Evolutionary conservation across 2,888 invertebrate genomes (phyloP).

Genomic region (Philereme vetulata): DNA sequence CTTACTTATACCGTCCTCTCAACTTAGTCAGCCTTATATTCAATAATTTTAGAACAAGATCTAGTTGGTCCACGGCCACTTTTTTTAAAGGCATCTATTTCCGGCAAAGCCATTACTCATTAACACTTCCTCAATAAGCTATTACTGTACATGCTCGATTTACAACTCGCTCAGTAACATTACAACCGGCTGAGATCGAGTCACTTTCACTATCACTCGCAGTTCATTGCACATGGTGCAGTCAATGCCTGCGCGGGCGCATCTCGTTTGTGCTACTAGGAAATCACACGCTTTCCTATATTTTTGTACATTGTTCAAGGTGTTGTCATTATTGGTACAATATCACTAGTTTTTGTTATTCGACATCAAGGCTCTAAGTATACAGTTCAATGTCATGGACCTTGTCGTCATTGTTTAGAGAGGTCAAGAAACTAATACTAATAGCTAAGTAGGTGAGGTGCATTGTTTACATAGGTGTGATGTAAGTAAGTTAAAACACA

Average conservation of each 20-base stretch:
- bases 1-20: no score
- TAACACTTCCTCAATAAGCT: slow-evolving; percentile 19
- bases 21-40: no score
- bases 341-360: slow-evolving; percentile 11
- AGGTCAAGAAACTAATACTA: background rate
- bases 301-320: slow-evolving; percentile 23
- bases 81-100: no score
- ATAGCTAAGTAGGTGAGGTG: background rate
- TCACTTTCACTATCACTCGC: slow-evolving; percentile 39
- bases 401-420: background rate
- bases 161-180: slow-evolving; percentile 25
- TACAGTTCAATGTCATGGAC: slow-evolving; percentile 17
- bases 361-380: background rate
- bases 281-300: slow-evolving; percentile 35
- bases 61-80: no score
- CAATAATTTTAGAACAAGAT: no score
- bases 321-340: slow-evolving; percentile 7
- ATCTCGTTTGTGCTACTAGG: slow-evolving; percentile 31
- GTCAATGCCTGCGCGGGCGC: slow-evolving; percentile 27
- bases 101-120: no score
- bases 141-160: slow-evolving; percentile 18
- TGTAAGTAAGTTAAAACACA: background rate
- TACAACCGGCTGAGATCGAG: slow-evolving; percentile 30
- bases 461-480: background rate
- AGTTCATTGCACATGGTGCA: slow-evolving; percentile 42